phyloP scores from a whole-genome alignment of 2,888 invertebrate genomes.

The Phlogophora meticulosa region DNA sequence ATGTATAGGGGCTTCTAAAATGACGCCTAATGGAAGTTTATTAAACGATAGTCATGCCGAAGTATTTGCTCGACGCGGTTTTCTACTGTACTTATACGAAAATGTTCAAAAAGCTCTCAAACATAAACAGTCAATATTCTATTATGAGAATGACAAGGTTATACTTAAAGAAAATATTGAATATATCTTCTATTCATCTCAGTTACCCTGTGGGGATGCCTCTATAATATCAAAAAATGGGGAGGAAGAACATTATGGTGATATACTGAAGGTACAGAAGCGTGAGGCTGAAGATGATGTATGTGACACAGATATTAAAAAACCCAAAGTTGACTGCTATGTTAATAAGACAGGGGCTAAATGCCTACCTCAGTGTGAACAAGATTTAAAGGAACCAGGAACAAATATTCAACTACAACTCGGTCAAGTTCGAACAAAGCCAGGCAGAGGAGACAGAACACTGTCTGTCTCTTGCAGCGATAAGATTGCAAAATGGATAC shows the following conservation, averaged over 20 bases:
- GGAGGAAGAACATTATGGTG: slow-evolving; percentile 77
- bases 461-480: slow-evolving; percentile 98
- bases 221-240: slow-evolving; percentile 93
- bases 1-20: slow-evolving; percentile 94
- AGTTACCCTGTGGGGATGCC: slow-evolving; percentile 98
- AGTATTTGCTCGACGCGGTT: slow-evolving; percentile 95
- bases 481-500: slow-evolving; percentile 97
- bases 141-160: slow-evolving; percentile 78
- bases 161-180: slow-evolving; percentile 90
- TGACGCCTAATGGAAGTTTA: slow-evolving; percentile 93
- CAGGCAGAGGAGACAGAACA: slow-evolving; percentile 97
- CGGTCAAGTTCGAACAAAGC: slow-evolving; percentile 96
- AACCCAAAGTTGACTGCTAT: slow-evolving; percentile 71
- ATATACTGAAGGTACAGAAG: slow-evolving; percentile 73
- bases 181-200: slow-evolving; percentile 96
- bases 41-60: slow-evolving; percentile 98
- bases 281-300: slow-evolving; percentile 68
- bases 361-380: slow-evolving; percentile 90
- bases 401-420: slow-evolving; percentile 91
- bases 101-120: slow-evolving; percentile 88
- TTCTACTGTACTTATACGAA: slow-evolving; percentile 94
- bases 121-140: slow-evolving; percentile 79
- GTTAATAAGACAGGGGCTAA: slow-evolving; percentile 97
- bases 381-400: slow-evolving; percentile 92
- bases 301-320: slow-evolving; percentile 71